Conservation (phyloP, 2,888 invertebrate species). For the Mamestra brassicae region DNA sequence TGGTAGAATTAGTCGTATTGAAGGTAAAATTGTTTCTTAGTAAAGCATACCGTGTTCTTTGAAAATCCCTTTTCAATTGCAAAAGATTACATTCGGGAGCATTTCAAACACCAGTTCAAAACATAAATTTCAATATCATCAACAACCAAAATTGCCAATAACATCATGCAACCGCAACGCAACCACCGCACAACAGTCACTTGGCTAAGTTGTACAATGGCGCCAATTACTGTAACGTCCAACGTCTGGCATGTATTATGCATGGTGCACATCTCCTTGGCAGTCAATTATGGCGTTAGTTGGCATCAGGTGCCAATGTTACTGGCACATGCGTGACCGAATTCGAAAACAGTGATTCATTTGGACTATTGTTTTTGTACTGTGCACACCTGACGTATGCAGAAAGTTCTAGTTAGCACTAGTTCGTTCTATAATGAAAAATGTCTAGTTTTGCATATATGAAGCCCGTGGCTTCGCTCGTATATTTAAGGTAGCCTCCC, state of each 20-base stretch:
- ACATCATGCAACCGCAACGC: conserved; percentile 13
- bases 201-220: conserved; percentile 43
- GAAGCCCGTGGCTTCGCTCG: too few relatives aligned
- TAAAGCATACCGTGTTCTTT: neutral
- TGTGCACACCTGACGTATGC: conserved; percentile 12
- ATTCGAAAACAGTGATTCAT: conserved; percentile 61
- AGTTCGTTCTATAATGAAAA: neutral
- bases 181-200: conserved; percentile 34
- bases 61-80: neutral
- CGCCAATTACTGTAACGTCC: conserved; percentile 41
- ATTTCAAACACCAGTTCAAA: neutral
- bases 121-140: neutral
- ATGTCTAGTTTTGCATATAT: too few relatives aligned
- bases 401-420: neutral
- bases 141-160: neutral
- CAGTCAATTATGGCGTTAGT: conserved; percentile 72
- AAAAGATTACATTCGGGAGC: neutral
- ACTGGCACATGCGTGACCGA: conserved; percentile 68
- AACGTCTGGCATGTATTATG: conserved; percentile 74
- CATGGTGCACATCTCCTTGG: conserved; percentile 72
- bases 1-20: too few relatives aligned
- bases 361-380: conserved; percentile 38
- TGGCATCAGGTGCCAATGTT: conserved; percentile 73
- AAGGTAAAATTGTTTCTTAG: too few relatives aligned
- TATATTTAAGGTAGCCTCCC: too few relatives aligned